These are phyloP conservation scores for Coenobita brevimanus DNA, from an alignment of 1,140 invertebrate species.

Conservation along the genomic window DNA sequence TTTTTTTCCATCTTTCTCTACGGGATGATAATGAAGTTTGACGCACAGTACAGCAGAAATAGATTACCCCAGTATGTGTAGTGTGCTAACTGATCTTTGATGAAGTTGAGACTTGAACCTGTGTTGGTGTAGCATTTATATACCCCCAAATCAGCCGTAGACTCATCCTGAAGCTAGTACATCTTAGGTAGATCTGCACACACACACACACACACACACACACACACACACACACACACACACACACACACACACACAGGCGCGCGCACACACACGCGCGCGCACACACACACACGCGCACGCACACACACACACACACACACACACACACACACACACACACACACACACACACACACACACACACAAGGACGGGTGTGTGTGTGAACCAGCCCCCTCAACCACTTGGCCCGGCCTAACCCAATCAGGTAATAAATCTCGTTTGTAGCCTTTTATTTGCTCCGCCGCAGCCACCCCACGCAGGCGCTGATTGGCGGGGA, in stretches of 20 bases:
- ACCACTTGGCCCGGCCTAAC: conserved; percentile 62
- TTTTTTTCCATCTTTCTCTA: no score
- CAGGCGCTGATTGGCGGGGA: conserved; percentile 31
- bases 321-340: not conserved
- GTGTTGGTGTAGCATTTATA: no score
- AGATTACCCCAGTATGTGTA: no score
- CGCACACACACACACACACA: not conserved
- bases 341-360: not conserved
- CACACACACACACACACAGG: not conserved
- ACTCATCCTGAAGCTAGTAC: no score
- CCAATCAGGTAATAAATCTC: conserved; percentile 67
- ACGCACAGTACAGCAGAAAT: no score
- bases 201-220: not conserved
- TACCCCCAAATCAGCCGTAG: no score
- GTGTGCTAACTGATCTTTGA: no score
- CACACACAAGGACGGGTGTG: not conserved
- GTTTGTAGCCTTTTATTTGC: conserved; percentile 67
- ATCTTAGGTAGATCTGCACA: no score
- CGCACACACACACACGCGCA: conserved; percentile 12
- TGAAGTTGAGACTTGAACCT: no score
- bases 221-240: not conserved
- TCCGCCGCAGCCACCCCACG: conserved; percentile 38
- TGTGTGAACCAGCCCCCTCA: not conserved
- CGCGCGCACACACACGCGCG: not conserved
- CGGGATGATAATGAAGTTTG: no score